phyloP scores from a whole-genome alignment of 2,797 vertebrate species.

The Pelodytes ibericus region DNA sequence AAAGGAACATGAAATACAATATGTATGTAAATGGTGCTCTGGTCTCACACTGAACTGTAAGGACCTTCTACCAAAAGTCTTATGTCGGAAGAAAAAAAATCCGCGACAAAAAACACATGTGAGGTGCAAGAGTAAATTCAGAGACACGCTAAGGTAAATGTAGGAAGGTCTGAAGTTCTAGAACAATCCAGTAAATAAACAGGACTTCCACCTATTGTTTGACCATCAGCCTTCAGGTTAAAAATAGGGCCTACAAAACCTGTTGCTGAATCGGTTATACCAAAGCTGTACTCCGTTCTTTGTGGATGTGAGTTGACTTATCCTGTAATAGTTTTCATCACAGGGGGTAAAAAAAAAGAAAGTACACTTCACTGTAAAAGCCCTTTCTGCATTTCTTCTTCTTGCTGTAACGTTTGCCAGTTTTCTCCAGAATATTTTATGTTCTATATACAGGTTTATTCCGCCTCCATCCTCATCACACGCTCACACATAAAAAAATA shows the following conservation, averaged over 20 bases:
- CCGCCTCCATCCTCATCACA: slow-evolving; percentile 14
- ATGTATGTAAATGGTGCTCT: slow-evolving; percentile 85
- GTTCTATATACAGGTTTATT: slow-evolving; percentile 39
- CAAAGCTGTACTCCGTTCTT: neutral
- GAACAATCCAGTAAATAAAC: slow-evolving; percentile 17
- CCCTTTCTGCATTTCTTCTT: slow-evolving; percentile 58
- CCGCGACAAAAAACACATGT: slow-evolving; percentile 10
- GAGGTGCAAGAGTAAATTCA: slow-evolving; percentile 32
- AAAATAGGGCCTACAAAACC: neutral
- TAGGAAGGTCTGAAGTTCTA: slow-evolving; percentile 26
- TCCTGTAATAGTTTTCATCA: slow-evolving; percentile 62
- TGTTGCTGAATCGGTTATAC: neutral
- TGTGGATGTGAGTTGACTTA: slow-evolving; percentile 64
- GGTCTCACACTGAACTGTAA: slow-evolving; percentile 93
- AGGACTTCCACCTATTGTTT: slow-evolving; percentile 1
- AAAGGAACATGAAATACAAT: slow-evolving; percentile 95
- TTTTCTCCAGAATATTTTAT: slow-evolving; percentile 66
- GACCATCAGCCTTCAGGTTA: neutral
- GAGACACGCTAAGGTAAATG: slow-evolving; percentile 29
- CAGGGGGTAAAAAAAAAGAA: slow-evolving; percentile 60
- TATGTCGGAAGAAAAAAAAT: slow-evolving; percentile 68
- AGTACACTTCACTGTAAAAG: slow-evolving; percentile 64
- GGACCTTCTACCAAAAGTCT: slow-evolving; percentile 80
- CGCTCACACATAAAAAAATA: slow-evolving; percentile 16
- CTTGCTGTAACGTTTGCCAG: slow-evolving; percentile 66